Percentiles rank a stretch among this genome's conserved stretches.
Evolutionary conservation across 1,140 invertebrate genomes (phyloP).

Genomic region (Trichoplusia ni): DNA sequence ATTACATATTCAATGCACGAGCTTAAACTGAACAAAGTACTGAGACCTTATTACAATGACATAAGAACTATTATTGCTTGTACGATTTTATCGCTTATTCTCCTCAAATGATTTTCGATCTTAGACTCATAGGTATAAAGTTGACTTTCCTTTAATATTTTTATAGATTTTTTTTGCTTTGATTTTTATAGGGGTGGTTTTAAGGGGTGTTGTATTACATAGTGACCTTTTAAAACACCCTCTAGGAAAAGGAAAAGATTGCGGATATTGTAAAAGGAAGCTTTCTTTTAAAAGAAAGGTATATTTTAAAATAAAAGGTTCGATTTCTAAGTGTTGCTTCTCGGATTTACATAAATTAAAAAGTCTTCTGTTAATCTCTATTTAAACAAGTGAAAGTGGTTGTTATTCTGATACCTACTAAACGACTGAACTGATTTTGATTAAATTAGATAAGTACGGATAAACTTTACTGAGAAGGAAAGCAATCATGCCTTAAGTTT

Average conservation of each 20-base stretch:
- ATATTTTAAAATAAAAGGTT: too few species aligned
- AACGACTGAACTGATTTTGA: too few species aligned
- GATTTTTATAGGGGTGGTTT: not conserved
- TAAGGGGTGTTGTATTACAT: conserved; percentile 15
- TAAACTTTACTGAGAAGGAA: too few species aligned
- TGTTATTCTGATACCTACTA: too few species aligned
- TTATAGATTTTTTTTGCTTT: conserved; percentile 17
- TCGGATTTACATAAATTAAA: too few species aligned
- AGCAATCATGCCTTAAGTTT: too few species aligned
- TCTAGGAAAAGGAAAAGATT: not conserved
- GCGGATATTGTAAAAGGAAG: not conserved
- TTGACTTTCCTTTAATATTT: not conserved
- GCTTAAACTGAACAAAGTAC: not conserved
- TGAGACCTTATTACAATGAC: not conserved
- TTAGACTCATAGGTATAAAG: not conserved
- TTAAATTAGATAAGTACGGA: too few species aligned
- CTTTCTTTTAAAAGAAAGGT: not conserved
- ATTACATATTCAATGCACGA: conserved; percentile 40
- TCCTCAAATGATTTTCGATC: not conserved
- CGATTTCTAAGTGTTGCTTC: too few species aligned
- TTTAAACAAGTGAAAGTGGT: too few species aligned
- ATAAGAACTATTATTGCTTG: conserved; percentile 24
- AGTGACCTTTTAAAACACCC: not conserved
- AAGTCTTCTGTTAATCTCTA: too few species aligned
- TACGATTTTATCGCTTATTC: not conserved